Base-by-base conservation (phyloP, 35 echinoderm and acorn worm genomes). In the Anneissia japonica region DNA sequence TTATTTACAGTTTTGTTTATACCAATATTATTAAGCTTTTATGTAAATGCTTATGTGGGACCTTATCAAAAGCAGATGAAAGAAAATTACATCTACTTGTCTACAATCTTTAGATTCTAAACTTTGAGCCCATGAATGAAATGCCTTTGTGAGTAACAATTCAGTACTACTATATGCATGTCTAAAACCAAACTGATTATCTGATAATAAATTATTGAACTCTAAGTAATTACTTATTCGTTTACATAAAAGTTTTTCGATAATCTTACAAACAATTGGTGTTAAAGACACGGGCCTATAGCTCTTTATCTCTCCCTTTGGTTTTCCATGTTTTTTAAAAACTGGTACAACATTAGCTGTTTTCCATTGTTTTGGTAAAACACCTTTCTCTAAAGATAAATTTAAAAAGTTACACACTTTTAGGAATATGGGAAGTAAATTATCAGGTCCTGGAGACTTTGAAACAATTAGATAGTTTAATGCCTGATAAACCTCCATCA, bases 401-500 rank as follows among this genome's bases (percentile, higher is more conserved):
- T 43, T 43, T 6, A 43, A 43, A 14, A 43, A 43, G 14, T 43
- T 43, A 14, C 40, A 43, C 14, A 43, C 40, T 43, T 64, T 64
- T 64, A 64, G 19, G 1, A 64, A 64, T 64, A 64, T 64, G 5
- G 51, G 51, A 64, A 64, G 51, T 64, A 64, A 64, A 64, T n/a
- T 64, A 64, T 64, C 51, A 64, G 51, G 51, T 64, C 51, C 51
- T 12, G 51, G 51, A 64, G 51, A 64, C n/a, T 64, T 64, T 45
- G 40, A 45, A 45, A 45, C 40, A 45, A 45, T 45, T 45, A 45
- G 16, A 45, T 45, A 45, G 40, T 45, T 45, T 64, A 64, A 23
- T 64, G 51, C 51, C 51, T 64, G 51, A 64, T 64, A 64, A 64
- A 64, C 51, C 51, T 64, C 51, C 51, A 64, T 64, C 51, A 64